Base-by-base conservation (phyloP, 2,113 vertebrate species). In the Podiceps cristatus region DNA sequence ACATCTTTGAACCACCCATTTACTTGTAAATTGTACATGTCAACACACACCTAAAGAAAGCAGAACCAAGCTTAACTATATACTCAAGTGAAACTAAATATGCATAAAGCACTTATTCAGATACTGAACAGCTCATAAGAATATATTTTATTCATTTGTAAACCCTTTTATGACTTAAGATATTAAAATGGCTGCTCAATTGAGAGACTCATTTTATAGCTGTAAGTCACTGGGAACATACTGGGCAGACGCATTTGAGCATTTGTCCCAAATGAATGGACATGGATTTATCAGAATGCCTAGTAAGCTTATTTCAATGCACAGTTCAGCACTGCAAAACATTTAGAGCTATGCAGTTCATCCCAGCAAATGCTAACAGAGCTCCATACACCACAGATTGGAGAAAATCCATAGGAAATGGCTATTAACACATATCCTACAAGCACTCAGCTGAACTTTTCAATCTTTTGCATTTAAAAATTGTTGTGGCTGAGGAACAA, bases 251-350 rank as follows among this genome's bases (percentile, higher is more conserved):
- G 69, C 35, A 96, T 94, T 76, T 87, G 42, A 85, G 24, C 72
- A 72, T 78, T 84, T 87, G 84, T 58, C 77, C 82, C n/a, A 53
- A 92, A 81, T 90, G 58, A 96, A 88, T 25, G 58, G 86, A 44
- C 73, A 35, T n/a, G 62, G 66, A 79, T 91, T 93, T 94, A 89
- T 47, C 31, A 82, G 80, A 79, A 85, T 73, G 90, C 71, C 77
- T 76, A 60, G n/a, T 69, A 91, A 93, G 91, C 93, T 79, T 44
- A 52, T 95, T 96, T 47, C 42, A 66, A 35, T 29, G 22, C 73
- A 80, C 55, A 79, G 64, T 78, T 79, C 91, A 90, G 76, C 56
- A 76, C 58, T 78, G 62, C 11, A 59, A 91, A 93, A 96, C 28
- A 58, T 75, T 86, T 49, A 78, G 60, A 91, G 76, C 87, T 90